Base-by-base conservation (phyloP, 2,113 vertebrate species). In the Oreotrochilus melanogaster region DNA sequence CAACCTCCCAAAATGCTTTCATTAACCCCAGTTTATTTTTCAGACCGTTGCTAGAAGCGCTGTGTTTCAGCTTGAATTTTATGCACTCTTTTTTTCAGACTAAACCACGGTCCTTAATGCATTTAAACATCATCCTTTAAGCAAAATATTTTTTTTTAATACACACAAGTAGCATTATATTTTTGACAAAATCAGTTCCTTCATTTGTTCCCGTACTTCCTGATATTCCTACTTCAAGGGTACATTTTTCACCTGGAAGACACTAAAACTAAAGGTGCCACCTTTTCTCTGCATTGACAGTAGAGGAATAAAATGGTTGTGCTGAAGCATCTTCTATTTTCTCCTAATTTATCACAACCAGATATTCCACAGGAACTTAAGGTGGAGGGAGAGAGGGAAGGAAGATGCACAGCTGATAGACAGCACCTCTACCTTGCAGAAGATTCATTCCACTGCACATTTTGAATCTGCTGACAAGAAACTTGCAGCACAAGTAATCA, bases 381-480 rank as follows among this genome's bases (percentile, higher is more conserved):
- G 62, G 73, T 72, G 54, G 89, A 86, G 78, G 45, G 78, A 91
- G 89, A 85, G 90, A 91, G 88, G 66, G 88, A 65, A 92, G 91
- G 94, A 96, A 97, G 97, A 97, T 97, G 95, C 95, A 86, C 85
- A 87, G 94, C 95, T 97, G 97, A 98, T 93, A 97, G 97, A 97
- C 96, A 97, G 94, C 83, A 90, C 96, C 92, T 97, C 97, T 97
- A 96, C 96, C 97, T 97, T 97, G 93, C 95, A 89, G 95, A 97
- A 98, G 98, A 98, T 98, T 98, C 98, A 98, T 98, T 97, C 96
- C 94, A 93, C 78, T 95, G 97, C 95, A 97, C 97, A 96, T 97
- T 98, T 97, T 98, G 98, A 98, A 98, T 98, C 95, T 98, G 97
- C 98, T 98, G 98, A 98, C 98, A 98, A 98, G 97, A 98, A 98